These are phyloP conservation scores for Tetranychus piercei DNA, from an alignment of 2,888 invertebrate genomes.

Conservation along the genomic window DNA sequence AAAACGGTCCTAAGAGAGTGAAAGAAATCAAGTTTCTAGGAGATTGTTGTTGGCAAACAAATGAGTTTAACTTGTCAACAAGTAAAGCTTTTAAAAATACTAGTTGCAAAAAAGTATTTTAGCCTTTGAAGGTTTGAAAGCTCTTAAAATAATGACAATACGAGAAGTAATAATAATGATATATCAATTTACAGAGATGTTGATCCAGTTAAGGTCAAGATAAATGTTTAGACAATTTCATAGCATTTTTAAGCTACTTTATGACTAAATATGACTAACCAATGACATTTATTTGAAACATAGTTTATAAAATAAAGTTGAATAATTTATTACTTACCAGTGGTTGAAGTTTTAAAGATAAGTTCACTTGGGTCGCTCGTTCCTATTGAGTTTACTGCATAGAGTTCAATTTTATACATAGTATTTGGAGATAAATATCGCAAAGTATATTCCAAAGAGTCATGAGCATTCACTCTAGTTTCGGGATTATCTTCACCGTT, in stretches of 20 bases:
- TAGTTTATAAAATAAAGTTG: background rate
- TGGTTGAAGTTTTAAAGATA: slow-evolving; percentile 55
- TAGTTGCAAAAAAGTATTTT: background rate
- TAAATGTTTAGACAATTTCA: too few relatives aligned
- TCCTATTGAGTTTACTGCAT: slow-evolving; percentile 68
- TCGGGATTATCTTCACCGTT: background rate
- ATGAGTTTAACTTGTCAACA: background rate
- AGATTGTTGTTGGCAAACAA: background rate
- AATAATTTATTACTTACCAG: slow-evolving; percentile 6
- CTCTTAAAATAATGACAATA: too few relatives aligned
- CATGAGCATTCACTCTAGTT: background rate
- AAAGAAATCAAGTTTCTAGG: background rate
- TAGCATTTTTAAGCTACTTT: too few relatives aligned
- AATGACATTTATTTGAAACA: too few relatives aligned
- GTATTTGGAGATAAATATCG: slow-evolving; percentile 49
- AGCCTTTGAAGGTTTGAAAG: too few relatives aligned
- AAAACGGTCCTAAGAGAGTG: background rate
- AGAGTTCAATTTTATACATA: slow-evolving; percentile 60
- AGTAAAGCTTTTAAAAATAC: background rate
- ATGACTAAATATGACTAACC: background rate
- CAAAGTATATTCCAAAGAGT: slow-evolving; percentile 4
- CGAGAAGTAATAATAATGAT: background rate
- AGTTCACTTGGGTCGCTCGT: slow-evolving; percentile 56
- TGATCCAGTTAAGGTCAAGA: too few relatives aligned
- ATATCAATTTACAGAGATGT: background rate